A percentile compares a stretch with the other conserved stretches of the same genome.
phyloP scores from a whole-genome alignment of 2,113 vertebrate genomes.

The Corythoichthys haematopterus region DNA sequence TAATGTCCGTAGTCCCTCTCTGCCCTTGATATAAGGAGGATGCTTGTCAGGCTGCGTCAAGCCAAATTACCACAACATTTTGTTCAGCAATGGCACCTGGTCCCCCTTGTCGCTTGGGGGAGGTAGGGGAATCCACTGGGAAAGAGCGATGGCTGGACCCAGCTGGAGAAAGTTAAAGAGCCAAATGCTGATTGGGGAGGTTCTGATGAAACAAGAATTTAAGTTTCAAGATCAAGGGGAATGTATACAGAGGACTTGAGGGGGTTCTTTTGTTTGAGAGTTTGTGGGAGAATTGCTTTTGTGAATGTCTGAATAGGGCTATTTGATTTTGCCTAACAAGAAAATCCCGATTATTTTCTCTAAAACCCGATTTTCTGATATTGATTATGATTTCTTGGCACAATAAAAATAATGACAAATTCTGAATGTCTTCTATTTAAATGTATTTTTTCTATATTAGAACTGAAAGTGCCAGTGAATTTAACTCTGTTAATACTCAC shows the following conservation, averaged over 20 bases:
- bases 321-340: too few relatives aligned
- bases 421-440: too few relatives aligned
- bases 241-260: constrained; percentile 31
- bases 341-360: too few relatives aligned
- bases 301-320: too few relatives aligned
- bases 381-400: too few relatives aligned
- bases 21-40: constrained; percentile 42
- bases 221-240: constrained; percentile 36
- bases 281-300: constrained; percentile 61
- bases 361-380: too few relatives aligned
- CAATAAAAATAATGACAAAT: too few relatives aligned
- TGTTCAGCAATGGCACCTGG: constrained; percentile 80
- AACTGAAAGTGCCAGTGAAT: too few relatives aligned
- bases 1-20: constrained; percentile 71
- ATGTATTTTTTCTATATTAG: too few relatives aligned
- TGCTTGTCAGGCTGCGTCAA: constrained; percentile 64
- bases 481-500: too few relatives aligned
- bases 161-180: constrained; percentile 79
- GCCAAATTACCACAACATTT: constrained; percentile 79
- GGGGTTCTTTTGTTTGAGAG: constrained; percentile 66
- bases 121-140: constrained; percentile 68
- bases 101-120: constrained; percentile 71
- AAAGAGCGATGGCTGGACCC: constrained; percentile 60
- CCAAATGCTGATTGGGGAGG: constrained; percentile 64
- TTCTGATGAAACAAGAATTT: constrained; percentile 43